Conservation (phyloP, 1,140 invertebrate genomes). For the Monochamus saltuarius region DNA sequence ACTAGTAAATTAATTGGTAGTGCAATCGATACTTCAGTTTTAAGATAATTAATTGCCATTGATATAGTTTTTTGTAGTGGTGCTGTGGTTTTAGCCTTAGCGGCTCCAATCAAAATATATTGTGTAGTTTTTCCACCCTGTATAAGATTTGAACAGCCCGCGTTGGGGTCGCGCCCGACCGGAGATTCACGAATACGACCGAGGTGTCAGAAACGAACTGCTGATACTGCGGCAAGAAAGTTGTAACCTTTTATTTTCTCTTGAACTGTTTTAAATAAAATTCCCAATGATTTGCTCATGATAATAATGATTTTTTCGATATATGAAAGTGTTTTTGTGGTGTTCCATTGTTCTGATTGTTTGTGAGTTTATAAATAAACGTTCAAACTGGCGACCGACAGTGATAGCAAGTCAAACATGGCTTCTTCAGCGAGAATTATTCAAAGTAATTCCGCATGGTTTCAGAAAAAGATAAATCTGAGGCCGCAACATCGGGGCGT, state of each 20-base stretch:
- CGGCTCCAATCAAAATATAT: too few relatives aligned
- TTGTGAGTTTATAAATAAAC: slow-evolving; percentile 44
- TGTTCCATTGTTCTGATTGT: slow-evolving; percentile 42
- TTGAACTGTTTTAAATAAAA: slow-evolving; percentile 42
- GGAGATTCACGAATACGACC: slow-evolving; percentile 27
- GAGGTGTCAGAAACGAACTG: slow-evolving; percentile 45
- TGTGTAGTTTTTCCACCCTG: too few relatives aligned
- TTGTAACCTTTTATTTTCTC: slow-evolving; percentile 49
- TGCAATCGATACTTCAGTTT: too few relatives aligned
- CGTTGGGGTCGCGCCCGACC: slow-evolving; percentile 37
- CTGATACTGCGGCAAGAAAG: slow-evolving; percentile 47
- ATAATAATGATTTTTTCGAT: slow-evolving; percentile 50
- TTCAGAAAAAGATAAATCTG: slow-evolving; percentile 93
- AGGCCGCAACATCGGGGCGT: slow-evolving; percentile 91
- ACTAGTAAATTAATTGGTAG: too few relatives aligned
- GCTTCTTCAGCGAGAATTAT: slow-evolving; percentile 83
- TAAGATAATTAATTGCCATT: too few relatives aligned
- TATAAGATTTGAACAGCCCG: slow-evolving; percentile 1
- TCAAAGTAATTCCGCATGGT: slow-evolving; percentile 92
- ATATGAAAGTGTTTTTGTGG: slow-evolving; percentile 41
- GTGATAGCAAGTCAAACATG: slow-evolving; percentile 65
- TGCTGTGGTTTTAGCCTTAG: too few relatives aligned
- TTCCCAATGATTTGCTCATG: slow-evolving; percentile 50
- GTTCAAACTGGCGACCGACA: slow-evolving; percentile 52
- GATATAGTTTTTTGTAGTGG: too few relatives aligned